phyloP scores from a whole-genome alignment of 2,888 invertebrate species.

The Octonoba sinensis region DNA sequence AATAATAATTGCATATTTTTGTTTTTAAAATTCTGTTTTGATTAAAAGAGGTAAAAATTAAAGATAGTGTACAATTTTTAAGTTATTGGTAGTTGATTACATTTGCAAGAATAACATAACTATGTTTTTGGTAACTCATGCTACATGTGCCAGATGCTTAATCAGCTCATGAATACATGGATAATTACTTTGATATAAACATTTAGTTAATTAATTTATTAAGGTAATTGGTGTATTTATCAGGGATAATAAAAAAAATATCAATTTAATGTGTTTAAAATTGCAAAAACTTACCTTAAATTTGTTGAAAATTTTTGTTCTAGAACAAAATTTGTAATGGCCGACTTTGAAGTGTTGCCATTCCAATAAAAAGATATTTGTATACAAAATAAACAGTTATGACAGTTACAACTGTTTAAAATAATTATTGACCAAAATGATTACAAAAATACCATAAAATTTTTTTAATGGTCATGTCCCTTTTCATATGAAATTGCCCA shows the following conservation, averaged over 20 bases:
- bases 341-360: conserved; percentile 17
- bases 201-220: conserved; percentile 16
- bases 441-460: conserved; percentile 1
- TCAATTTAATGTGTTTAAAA: conserved; percentile 14
- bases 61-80: too few relatives aligned
- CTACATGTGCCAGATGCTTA: conserved; percentile 12
- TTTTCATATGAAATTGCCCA: too few relatives aligned
- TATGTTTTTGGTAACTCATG: too few relatives aligned
- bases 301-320: conserved; percentile 19
- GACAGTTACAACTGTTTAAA: conserved; percentile 9
- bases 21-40: too few relatives aligned
- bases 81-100: too few relatives aligned
- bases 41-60: too few relatives aligned
- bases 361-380: conserved; percentile 16
- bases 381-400: conserved; percentile 8
- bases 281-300: conserved; percentile 5
- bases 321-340: conserved; percentile 17
- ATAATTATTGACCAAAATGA: conserved; percentile 17
- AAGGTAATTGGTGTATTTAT: conserved; percentile 13
- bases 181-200: conserved; percentile 5
- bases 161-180: conserved; percentile 5
- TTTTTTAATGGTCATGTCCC: too few relatives aligned
- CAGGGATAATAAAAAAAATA: conserved; percentile 10
- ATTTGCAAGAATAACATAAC: too few relatives aligned
- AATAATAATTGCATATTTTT: too few relatives aligned